A percentile compares a stretch with the other conserved stretches of the same genome.
Evolutionary conservation across 2,797 vertebrate genomes (phyloP).

Genomic region (Platalea minor): DNA sequence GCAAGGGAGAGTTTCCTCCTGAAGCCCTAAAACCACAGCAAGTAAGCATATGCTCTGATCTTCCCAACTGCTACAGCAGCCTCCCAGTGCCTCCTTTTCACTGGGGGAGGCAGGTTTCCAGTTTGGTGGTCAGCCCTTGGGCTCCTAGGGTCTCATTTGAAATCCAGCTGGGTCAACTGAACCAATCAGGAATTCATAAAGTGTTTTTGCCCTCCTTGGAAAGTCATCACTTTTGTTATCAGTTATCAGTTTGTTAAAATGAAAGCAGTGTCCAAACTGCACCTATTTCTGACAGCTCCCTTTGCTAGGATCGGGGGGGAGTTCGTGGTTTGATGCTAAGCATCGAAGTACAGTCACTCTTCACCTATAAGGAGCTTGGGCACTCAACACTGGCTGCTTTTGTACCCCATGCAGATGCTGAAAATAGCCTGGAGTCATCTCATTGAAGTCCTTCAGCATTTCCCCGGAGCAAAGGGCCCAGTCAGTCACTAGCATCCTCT

Average conservation of each 20-base stretch:
- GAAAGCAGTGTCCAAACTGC: background rate
- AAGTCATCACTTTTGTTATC: background rate
- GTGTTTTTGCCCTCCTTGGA: accelerated
- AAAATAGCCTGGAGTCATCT: background rate
- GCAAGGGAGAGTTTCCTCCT: background rate
- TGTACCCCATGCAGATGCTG: background rate
- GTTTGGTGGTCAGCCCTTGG: background rate
- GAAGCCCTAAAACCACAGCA: background rate
- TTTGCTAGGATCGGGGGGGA: background rate
- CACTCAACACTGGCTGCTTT: background rate
- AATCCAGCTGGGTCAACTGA: background rate
- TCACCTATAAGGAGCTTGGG: background rate
- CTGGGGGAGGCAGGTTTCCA: background rate
- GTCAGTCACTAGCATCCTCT: background rate
- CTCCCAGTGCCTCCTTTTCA: background rate
- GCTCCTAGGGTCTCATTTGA: background rate
- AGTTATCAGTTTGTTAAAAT: background rate
- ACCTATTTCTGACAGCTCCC: background rate
- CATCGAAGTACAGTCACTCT: background rate
- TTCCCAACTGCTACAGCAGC: background rate
- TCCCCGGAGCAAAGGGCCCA: background rate
- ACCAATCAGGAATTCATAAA: background rate
- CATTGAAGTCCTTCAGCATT: background rate
- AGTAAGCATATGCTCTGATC: background rate
- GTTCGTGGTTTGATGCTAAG: background rate